These are phyloP conservation scores for Edolisoma coerulescens DNA, from an alignment of 2,113 vertebrate genomes.

Conservation along the genomic window DNA sequence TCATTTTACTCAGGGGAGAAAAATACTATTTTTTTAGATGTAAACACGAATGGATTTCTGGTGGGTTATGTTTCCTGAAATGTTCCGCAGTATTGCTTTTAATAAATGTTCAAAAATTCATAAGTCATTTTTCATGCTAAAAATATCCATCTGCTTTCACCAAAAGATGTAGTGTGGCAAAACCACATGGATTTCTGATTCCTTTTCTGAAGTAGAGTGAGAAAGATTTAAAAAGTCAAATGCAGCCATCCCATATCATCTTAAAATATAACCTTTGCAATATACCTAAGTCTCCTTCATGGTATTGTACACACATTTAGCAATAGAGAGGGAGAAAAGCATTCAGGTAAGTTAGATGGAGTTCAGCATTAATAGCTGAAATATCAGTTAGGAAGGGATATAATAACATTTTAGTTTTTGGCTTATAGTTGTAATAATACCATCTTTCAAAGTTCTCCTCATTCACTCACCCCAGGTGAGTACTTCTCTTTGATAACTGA, in stretches of 20 bases:
- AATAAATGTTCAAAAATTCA: constrained; percentile 41
- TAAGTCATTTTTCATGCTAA: neutral
- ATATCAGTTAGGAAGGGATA: neutral
- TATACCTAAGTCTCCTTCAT: constrained; percentile 41
- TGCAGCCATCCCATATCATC: neutral
- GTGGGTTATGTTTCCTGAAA: constrained; percentile 11
- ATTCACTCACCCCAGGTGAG: neutral
- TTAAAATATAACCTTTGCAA: constrained; percentile 31
- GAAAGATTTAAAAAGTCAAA: constrained; percentile 9
- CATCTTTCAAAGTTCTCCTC: neutral
- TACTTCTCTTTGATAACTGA: neutral
- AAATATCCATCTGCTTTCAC: neutral
- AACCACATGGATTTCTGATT: neutral
- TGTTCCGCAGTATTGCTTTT: neutral
- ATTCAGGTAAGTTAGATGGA: neutral
- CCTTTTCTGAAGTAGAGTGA: neutral
- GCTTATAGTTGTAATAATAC: neutral
- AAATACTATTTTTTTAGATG: neutral
- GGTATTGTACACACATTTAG: neutral
- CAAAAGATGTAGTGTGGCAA: neutral
- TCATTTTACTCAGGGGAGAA: neutral
- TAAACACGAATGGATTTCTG: neutral
- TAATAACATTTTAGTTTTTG: neutral
- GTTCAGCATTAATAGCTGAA: constrained; percentile 6
- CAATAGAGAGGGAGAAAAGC: constrained; percentile 6